Evolutionary conservation across 1,140 invertebrate genomes (phyloP).

Genomic region (Temnothorax nylanderi): DNA sequence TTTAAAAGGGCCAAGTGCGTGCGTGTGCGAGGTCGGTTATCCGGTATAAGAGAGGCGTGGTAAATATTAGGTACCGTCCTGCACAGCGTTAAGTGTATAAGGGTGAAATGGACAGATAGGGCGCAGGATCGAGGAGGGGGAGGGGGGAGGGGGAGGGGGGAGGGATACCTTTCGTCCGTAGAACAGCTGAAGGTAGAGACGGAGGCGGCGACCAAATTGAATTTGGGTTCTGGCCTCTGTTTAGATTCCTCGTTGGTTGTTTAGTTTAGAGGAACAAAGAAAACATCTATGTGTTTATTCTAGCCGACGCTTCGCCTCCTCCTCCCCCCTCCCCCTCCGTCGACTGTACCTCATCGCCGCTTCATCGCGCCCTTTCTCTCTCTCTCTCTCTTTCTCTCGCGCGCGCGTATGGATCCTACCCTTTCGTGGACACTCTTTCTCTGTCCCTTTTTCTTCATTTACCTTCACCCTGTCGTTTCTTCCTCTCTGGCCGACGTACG

Average conservation of each 20-base stretch:
- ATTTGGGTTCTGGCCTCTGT: constrained; percentile 87
- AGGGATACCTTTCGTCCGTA: constrained; percentile 82
- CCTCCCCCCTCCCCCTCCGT: constrained; percentile 23
- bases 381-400: constrained; percentile 54
- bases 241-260: constrained; percentile 88
- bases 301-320: constrained; percentile 85
- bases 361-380: constrained; percentile 57
- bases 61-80: constrained; percentile 81
- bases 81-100: constrained; percentile 75
- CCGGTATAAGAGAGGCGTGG: constrained; percentile 74
- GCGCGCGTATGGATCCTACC: constrained; percentile 59
- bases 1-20: constrained; percentile 65
- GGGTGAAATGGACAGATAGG: constrained; percentile 68
- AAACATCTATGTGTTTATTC: constrained; percentile 88
- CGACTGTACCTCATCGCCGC: constrained; percentile 56
- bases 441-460: constrained; percentile 71
- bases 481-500: constrained; percentile 34
- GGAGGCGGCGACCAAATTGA: constrained; percentile 86
- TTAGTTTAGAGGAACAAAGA: constrained; percentile 88
- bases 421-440: constrained; percentile 66
- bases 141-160: not conserved
- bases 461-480: constrained; percentile 62
- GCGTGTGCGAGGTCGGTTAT: constrained; percentile 73
- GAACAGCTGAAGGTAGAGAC: constrained; percentile 81
- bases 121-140: constrained; percentile 53